Base-by-base conservation (phyloP, 35 echinoderm and acorn worm genomes). In the Heliocidaris erythrogramma region DNA sequence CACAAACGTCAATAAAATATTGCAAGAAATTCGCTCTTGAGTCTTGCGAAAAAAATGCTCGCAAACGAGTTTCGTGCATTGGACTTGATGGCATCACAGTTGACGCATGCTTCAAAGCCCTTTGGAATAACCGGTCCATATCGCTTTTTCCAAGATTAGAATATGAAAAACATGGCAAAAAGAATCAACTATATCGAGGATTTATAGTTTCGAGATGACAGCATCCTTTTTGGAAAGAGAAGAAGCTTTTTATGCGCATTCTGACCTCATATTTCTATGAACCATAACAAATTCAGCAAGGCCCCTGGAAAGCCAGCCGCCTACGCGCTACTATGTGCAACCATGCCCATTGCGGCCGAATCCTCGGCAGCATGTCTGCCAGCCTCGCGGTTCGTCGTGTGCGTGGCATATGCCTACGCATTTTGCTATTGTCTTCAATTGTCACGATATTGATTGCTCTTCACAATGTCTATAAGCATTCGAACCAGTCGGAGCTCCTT, bases 371-470 rank as follows among this genome's bases (percentile, higher is more conserved):
- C 87, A 89, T n/a, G 65, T 78, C 65, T 78, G 65, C 27, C 32
- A 32, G 87, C 87, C 87, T 32, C 30, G 35, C 69, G 24, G 87
- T 47, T 13, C 87, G 87, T 89, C 87, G 87, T 89, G 87, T 89
- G 87, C 47, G 4, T 27, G 87, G 47, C 87, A 89, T 89, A 89
- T 89, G 87, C 87, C 87, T 17, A 32, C 12, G 87, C 47, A 32
- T 89, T 89, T 13, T 32, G 87, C 87, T 89, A 89, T 89, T 89
- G 87, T 89, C 87, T 89, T 89, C 87, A 42, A 89, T 89, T 89
- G 87, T 89, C 87, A 89, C 32, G 87, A 18, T 89, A 89, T 89
- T 89, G 87, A 89, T 89, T 89, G 87, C 42, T 89, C 87, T 89
- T 18, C 42, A 89, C 87, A 89, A 89, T 89, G 87, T 89, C 87